Evolutionary conservation across 2,113 vertebrate species (phyloP), one percentile per base, ranked within the genome.

Genomic region (Guaruba guarouba): DNA sequence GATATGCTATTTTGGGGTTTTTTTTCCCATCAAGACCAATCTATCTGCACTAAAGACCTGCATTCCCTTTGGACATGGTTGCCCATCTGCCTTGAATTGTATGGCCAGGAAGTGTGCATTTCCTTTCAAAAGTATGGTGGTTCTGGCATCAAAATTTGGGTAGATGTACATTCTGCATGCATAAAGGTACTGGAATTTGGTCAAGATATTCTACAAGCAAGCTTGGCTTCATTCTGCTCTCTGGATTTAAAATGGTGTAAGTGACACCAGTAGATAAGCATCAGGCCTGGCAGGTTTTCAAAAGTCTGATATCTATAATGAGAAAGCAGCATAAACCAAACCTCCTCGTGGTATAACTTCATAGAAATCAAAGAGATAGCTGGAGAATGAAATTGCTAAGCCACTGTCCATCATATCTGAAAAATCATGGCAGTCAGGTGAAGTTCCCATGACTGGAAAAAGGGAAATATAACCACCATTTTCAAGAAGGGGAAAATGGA

Each of bases 251-350:
- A 92, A 75, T 33, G 7, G 17, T 44, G 6, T 16, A 51, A 77
- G 46, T 66, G 80, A 89, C 67, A 95, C 29, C 35, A 39, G 16
- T 8, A 95, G 88, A 93, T 91, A 44, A 84, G 18, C 29, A 96
- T 95, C 93, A 92, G 66, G 31, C 39, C 80, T 91, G 86, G 88
- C 59, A 37, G 48, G 15, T 76, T 95, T 92, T 93, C 80, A 94
- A 59, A 84, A 67, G 25, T 69, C 86, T 82, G 82, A 46, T 51
- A 85, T 12, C 25, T 77, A 13, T 28, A 91, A 73, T 10, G 28
- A 95, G 78, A 63, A 80, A 1, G 0, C 7, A 67, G 46, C 4
- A 63, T 62, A 96, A 79, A 88, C 19, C 37, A 78, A 82, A 68
- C 24, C 33, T 93, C 62, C 31, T 91, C 52, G 48, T 62, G 55